Evolutionary conservation across 2,888 invertebrate genomes (phyloP).

Genomic region (Cantharis flavilabris): DNA sequence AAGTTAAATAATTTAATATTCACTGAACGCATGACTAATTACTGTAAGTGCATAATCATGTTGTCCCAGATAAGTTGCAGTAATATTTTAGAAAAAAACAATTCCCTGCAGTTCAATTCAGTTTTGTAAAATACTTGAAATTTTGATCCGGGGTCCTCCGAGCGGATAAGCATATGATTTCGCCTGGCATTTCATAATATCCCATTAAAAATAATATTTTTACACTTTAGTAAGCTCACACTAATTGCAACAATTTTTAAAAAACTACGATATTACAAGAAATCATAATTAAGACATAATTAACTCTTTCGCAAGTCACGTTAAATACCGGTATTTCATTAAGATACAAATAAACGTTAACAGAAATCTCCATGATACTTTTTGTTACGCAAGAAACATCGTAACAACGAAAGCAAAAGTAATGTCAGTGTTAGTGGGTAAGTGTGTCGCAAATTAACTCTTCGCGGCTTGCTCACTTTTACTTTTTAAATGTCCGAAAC

Average conservation of each 20-base stretch:
- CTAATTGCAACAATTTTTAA: not conserved
- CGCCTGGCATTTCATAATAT: not conserved
- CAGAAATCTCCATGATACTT: constrained; percentile 11
- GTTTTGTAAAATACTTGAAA: not conserved
- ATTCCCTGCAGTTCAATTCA: not conserved
- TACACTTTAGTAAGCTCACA: not conserved
- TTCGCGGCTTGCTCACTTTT: not conserved
- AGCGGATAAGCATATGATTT: not conserved
- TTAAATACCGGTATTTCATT: constrained; percentile 7
- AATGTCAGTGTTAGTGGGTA: constrained; percentile 19
- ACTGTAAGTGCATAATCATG: constrained; percentile 15
- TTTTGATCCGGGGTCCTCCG: not conserved
- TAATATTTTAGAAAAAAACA: not conserved
- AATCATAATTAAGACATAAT: constrained; percentile 9
- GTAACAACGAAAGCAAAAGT: constrained; percentile 18
- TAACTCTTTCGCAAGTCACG: constrained; percentile 11
- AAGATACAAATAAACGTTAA: constrained; percentile 2
- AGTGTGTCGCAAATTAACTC: constrained; percentile 9
- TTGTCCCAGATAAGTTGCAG: constrained; percentile 11
- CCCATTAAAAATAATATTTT: not conserved
- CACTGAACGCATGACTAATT: constrained; percentile 2
- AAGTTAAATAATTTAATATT: not conserved
- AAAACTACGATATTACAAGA: constrained; percentile 2
- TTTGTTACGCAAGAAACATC: constrained; percentile 11
- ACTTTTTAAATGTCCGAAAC: not conserved